Conservation (phyloP, 2,888 invertebrate species). For the Autographa pulchrina region DNA sequence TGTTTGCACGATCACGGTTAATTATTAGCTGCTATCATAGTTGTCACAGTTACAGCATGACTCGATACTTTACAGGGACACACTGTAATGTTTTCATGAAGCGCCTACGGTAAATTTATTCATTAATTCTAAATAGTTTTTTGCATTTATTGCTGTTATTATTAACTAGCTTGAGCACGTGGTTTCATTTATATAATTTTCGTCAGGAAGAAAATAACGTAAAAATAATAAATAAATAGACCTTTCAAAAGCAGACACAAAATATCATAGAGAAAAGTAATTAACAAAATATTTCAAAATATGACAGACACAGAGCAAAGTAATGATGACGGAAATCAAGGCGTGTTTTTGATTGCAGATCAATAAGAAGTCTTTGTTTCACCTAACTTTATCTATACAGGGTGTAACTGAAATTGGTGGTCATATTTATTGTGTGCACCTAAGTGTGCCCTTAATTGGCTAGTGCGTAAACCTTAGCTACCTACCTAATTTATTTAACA, state of each 20-base stretch:
- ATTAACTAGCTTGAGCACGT: neutral
- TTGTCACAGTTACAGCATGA: conserved; percentile 31
- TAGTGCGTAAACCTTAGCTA: too few relatives aligned
- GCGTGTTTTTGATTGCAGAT: too few relatives aligned
- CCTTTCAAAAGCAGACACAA: neutral
- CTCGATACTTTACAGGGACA: conserved; percentile 21
- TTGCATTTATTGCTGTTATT: conserved; percentile 11
- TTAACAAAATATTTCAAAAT: too few relatives aligned
- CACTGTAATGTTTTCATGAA: conserved; percentile 12
- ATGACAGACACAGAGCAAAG: too few relatives aligned
- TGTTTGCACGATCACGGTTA: neutral
- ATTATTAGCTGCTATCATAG: conserved; percentile 6
- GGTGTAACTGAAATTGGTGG: too few relatives aligned
- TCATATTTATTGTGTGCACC: too few relatives aligned
- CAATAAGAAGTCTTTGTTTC: too few relatives aligned
- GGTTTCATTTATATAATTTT: neutral
- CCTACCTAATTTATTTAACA: too few relatives aligned
- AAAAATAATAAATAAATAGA: neutral
- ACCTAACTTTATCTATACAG: too few relatives aligned
- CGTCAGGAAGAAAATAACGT: neutral
- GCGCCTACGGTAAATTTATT: conserved; percentile 21
- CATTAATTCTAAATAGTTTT: conserved; percentile 19
- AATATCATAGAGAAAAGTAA: too few relatives aligned
- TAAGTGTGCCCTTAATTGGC: too few relatives aligned
- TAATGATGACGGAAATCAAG: neutral